phyloP scores from a whole-genome alignment of 92 coral and sea anemone species.

The Chrysogorgia sp. region DNA sequence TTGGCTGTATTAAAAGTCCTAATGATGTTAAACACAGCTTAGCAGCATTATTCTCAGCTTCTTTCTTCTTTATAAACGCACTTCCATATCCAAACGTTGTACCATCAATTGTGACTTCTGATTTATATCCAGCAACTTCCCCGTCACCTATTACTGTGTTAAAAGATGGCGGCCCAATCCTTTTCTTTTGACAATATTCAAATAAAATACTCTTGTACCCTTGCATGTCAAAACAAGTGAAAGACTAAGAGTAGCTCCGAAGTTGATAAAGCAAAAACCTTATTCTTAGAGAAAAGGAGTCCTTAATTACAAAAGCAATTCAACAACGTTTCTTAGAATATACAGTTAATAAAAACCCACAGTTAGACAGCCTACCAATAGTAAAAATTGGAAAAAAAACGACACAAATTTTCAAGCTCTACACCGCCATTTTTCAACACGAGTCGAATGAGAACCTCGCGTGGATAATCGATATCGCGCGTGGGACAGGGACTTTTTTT shows the following conservation, averaged over 20 bases:
- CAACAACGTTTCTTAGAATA: neutral
- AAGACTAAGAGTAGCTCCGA: no score
- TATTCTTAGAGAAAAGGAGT: neutral
- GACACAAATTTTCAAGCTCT: neutral
- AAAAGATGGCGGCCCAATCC: constrained; percentile 60
- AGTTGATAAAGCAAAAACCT: neutral
- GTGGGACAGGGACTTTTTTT: no score
- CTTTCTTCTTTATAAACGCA: constrained; percentile 55
- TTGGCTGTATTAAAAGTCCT: constrained; percentile 5
- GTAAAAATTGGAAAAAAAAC: neutral
- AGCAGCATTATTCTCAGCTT: constrained; percentile 78
- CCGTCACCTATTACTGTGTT: constrained; percentile 39
- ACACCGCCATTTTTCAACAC: neutral
- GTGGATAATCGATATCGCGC: no score
- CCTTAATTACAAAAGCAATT: neutral
- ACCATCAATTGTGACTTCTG: constrained; percentile 64
- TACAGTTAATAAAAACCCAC: neutral
- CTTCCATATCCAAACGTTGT: constrained; percentile 57
- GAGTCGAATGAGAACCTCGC: no score
- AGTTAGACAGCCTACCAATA: neutral
- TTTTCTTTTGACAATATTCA: constrained; percentile 62
- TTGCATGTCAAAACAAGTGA: neutral
- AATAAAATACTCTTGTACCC: constrained; percentile 62
- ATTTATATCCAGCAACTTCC: constrained; percentile 55
- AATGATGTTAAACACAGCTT: constrained; percentile 51